Base-by-base conservation (phyloP, 2,113 vertebrate species). In the Sapayoa aenigma region DNA sequence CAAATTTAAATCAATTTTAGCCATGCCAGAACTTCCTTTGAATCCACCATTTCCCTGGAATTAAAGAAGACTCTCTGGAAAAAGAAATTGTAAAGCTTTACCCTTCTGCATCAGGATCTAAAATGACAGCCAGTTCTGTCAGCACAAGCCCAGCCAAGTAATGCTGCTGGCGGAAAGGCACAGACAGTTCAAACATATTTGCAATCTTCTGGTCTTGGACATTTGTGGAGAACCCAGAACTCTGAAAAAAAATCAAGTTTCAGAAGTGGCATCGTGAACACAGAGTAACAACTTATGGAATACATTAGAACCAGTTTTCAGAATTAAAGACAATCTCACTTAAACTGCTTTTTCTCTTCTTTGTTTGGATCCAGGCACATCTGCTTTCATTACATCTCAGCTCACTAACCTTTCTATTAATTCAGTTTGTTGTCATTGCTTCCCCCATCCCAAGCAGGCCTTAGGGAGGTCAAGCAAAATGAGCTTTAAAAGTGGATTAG, bases 191-290 rank as follows among this genome's bases (percentile, higher is more conserved):
- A 97, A 99, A 99, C 99, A 99, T 99, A 84, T 99, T 99, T 92
- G 99, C 99, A 79, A 99, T 99, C 98, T 99, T 99, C 97, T 99
- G 99, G 97, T 99, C 99, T 97, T 99, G 99, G 55, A 99, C 98
- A 9, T 98, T 99, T 56, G 99, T 99, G 66, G 99, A 99, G 97
- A 99, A 99, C 25, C 99, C 99, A 97, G 99, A 99, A 96, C 99
- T 99, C 99, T 99, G 98, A 84, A 79, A 60, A 88, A 91, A 90
- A 47, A 56, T 9, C 76, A 56, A 77, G 47, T 41, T 80, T 56
- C 84, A 89, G 65, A 20, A 91, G 47, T 23, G 93, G 42, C 15
- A 41, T 20, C 84, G 84, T 5, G 56, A 82, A 82, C 16, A 84
- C 11, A 16, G 25, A 47, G 55, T 18, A 62, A 89, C 35, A 89